These are phyloP conservation scores for Sepiola atlantica DNA, from an alignment of 2,888 invertebrate species.

Conservation along the genomic window DNA sequence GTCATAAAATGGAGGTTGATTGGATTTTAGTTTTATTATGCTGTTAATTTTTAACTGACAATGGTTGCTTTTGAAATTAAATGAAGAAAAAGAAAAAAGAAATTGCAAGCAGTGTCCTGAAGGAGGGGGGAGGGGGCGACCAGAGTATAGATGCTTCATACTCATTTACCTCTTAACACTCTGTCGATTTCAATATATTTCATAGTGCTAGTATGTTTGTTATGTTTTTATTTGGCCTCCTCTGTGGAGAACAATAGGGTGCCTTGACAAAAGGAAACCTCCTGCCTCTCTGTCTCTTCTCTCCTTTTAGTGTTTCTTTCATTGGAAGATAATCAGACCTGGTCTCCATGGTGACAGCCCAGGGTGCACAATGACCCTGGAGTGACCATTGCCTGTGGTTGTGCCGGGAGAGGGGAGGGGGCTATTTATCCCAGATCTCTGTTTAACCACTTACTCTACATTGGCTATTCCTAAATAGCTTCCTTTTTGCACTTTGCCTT, in stretches of 20 bases:
- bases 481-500: neutral
- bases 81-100: too few species aligned
- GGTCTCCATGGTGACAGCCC: neutral
- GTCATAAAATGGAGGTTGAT: too few species aligned
- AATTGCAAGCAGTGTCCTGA: too few species aligned
- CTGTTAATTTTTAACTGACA: too few species aligned
- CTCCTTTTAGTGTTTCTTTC: neutral
- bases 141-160: too few species aligned
- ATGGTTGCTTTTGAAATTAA: too few species aligned
- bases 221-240: neutral
- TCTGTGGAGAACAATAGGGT: neutral
- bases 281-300: neutral
- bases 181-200: neutral
- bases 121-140: too few species aligned
- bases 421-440: neutral
- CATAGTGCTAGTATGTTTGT: neutral
- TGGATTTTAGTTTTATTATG: too few species aligned
- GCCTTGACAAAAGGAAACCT: neutral
- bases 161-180: neutral
- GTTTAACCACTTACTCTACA: neutral
- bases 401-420: too few species aligned
- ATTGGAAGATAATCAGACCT: neutral
- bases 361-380: neutral
- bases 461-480: neutral
- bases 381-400: neutral